Percentiles rank a stretch among this genome's conserved stretches.
These are phyloP conservation scores for Suillia variegata DNA, from an alignment of 2,888 invertebrate genomes.

Conservation along the genomic window DNA sequence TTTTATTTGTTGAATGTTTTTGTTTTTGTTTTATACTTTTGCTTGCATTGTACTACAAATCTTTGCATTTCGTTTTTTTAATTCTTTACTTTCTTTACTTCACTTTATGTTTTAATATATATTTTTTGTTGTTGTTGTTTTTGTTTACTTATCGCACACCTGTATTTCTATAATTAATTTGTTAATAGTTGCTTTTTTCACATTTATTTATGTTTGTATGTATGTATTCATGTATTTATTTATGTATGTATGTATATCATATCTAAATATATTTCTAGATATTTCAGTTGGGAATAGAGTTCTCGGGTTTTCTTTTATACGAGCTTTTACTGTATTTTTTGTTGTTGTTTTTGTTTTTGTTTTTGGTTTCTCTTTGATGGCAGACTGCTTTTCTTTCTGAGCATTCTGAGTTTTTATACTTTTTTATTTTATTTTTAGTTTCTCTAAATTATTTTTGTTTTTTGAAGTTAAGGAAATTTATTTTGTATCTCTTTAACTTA, in stretches of 20 bases:
- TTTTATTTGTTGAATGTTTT: slow-evolving; percentile 3
- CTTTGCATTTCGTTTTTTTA: slow-evolving; percentile 37
- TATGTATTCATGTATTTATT: slow-evolving; percentile 21
- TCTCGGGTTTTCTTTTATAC: slow-evolving; percentile 14
- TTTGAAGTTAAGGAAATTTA: slow-evolving; percentile 19
- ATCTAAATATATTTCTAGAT: slow-evolving; percentile 10
- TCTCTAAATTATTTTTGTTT: slow-evolving; percentile 26
- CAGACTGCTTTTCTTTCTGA: slow-evolving; percentile 12
- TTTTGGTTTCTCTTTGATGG: slow-evolving; percentile 6
- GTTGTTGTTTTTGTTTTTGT: too few relatives aligned
- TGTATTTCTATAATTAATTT: neutral
- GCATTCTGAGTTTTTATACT: neutral
- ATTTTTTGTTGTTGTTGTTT: too few relatives aligned
- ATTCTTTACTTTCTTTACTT: too few relatives aligned
- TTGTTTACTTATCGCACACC: slow-evolving; percentile 6
- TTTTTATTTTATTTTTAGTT: neutral
- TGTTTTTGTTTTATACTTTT: slow-evolving; percentile 43
- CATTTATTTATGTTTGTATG: too few relatives aligned
- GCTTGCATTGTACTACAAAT: slow-evolving; percentile 55
- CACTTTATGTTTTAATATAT: too few relatives aligned
- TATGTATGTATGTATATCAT: slow-evolving; percentile 21
- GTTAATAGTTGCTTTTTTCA: slow-evolving; percentile 41
- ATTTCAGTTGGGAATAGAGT: slow-evolving; percentile 13
- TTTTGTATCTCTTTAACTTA: slow-evolving; percentile 17
- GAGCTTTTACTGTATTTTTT: slow-evolving; percentile 11